These are phyloP conservation scores for Colinus virginianus DNA, from an alignment of 2,113 vertebrate species.

Conservation along the genomic window DNA sequence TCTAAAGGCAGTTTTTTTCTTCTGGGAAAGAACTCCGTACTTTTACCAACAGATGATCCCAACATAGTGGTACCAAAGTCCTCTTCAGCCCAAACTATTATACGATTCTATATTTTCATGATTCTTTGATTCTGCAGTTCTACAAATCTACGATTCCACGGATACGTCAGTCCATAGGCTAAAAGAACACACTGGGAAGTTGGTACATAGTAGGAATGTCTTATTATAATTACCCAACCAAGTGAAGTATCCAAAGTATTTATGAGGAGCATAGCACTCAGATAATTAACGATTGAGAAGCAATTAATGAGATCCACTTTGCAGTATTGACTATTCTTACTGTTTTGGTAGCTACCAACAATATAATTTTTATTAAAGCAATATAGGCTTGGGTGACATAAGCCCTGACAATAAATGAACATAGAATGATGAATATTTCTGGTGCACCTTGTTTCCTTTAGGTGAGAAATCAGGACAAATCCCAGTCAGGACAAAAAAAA, in stretches of 20 bases:
- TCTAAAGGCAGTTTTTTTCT: neutral
- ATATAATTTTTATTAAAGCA: neutral
- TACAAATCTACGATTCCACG: neutral
- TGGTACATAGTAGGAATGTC: neutral
- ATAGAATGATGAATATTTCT: neutral
- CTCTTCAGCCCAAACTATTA: neutral
- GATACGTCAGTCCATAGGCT: neutral
- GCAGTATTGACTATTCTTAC: neutral
- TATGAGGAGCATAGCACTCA: neutral
- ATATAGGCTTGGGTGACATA: neutral
- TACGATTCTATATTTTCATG: neutral
- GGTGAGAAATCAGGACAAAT: neutral
- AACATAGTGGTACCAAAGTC: neutral
- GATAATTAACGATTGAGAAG: neutral
- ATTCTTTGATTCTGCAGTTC: neutral
- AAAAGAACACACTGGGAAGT: neutral
- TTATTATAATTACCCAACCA: neutral
- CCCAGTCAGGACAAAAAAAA: too few relatives aligned
- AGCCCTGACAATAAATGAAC: neutral
- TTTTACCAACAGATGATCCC: neutral
- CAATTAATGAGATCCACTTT: neutral
- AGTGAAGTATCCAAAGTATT: neutral
- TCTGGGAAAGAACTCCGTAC: neutral
- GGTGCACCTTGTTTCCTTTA: neutral
- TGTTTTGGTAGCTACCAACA: neutral